Evolutionary conservation across 2,113 vertebrate species (phyloP).

Genomic region (Bubo blakistoni): DNA sequence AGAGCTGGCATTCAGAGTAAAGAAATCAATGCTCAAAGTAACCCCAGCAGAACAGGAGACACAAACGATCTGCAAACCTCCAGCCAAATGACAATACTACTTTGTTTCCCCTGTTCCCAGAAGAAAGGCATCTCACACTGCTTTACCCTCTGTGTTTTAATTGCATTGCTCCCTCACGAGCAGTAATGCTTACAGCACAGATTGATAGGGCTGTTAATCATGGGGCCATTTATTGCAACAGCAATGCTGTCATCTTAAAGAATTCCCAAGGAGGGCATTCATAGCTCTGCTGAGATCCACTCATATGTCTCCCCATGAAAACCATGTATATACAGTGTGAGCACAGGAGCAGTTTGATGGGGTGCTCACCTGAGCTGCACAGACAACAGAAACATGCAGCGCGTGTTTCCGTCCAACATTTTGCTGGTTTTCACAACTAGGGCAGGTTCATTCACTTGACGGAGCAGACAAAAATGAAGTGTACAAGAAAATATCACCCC

Average conservation of each 20-base stretch:
- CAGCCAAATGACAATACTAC: not conserved
- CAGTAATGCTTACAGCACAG: not conserved
- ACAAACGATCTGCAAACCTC: not conserved
- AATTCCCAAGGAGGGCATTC: not conserved
- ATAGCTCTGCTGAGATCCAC: not conserved
- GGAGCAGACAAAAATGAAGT: not conserved
- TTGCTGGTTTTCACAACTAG: not conserved
- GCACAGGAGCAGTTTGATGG: rapidly evolving
- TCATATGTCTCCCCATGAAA: not conserved
- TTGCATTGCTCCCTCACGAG: not conserved
- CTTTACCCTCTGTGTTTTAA: not conserved
- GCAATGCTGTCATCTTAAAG: not conserved
- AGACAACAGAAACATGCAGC: not conserved
- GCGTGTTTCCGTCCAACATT: rapidly evolving
- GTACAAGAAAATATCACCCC: not conserved
- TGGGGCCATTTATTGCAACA: not conserved
- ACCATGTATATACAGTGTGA: rapidly evolving
- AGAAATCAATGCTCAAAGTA: not conserved
- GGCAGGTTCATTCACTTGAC: not conserved
- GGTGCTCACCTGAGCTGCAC: not conserved
- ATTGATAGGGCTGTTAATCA: not conserved
- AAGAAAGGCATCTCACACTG: not conserved
- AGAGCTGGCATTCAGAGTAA: not conserved
- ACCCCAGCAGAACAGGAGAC: not conserved
- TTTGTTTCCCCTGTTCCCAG: not conserved